Conservation (phyloP, 2,888 invertebrate species). For the Fragum sueziense region DNA sequence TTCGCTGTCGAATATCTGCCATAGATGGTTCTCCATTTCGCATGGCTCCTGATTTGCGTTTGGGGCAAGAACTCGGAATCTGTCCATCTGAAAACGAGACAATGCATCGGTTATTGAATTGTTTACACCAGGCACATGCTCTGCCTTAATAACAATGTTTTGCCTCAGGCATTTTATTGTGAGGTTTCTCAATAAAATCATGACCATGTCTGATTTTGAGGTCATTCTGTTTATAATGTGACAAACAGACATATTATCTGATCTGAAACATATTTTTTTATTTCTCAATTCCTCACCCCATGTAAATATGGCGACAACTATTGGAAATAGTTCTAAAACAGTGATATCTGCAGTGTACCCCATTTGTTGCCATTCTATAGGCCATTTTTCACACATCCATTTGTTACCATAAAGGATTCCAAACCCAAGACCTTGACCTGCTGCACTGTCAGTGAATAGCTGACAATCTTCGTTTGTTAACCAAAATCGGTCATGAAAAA, state of each 20-base stretch:
- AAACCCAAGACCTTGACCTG: conserved; percentile 38
- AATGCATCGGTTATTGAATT: conserved; percentile 17
- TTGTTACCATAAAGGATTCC: conserved; percentile 26
- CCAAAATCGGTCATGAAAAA: conserved; percentile 47
- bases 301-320: conserved; percentile 11
- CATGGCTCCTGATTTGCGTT: conserved; percentile 25
- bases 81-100: conserved; percentile 27
- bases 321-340: conserved; percentile 39
- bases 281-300: conserved; percentile 32
- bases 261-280: conserved; percentile 38
- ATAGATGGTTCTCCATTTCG: conserved; percentile 4
- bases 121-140: conserved; percentile 25
- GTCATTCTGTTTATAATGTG: conserved; percentile 43
- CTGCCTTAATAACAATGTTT: conserved; percentile 30
- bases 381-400: not conserved
- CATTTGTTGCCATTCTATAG: conserved; percentile 10
- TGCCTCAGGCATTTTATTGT: conserved; percentile 23
- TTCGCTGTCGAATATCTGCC: conserved; percentile 24
- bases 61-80: conserved; percentile 25
- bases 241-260: conserved; percentile 35
- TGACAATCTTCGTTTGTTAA: conserved; percentile 32
- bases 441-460: conserved; percentile 43
- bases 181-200: conserved; percentile 33
- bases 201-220: conserved; percentile 33
- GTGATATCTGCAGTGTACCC: conserved; percentile 31